Percentiles rank a stretch among this genome's conserved stretches.
Evolutionary conservation across 2,888 invertebrate genomes (phyloP).

Genomic region (Drosophila subquinaria): DNA sequence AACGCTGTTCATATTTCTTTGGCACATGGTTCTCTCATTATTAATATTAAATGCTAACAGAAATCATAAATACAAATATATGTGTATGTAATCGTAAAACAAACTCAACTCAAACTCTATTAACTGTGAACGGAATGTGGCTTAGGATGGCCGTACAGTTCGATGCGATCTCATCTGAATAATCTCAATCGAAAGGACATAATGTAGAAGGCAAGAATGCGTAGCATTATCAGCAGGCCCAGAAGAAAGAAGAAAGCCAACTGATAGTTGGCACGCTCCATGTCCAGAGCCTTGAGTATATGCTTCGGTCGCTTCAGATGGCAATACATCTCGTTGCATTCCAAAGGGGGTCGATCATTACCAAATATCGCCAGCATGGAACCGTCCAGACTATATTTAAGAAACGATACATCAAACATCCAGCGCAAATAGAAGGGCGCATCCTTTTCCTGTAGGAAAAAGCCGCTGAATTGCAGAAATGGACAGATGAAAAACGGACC

Average conservation of each 20-base stretch:
- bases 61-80: slow-evolving; percentile 57
- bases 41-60: slow-evolving; percentile 72
- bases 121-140: slow-evolving; percentile 64
- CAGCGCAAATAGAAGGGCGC: slow-evolving; percentile 92
- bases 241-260: slow-evolving; percentile 89
- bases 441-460: slow-evolving; percentile 94
- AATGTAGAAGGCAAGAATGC: slow-evolving; percentile 89
- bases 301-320: slow-evolving; percentile 90
- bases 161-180: slow-evolving; percentile 78
- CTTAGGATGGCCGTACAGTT: slow-evolving; percentile 5
- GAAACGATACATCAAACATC: slow-evolving; percentile 94
- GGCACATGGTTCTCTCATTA: slow-evolving; percentile 64
- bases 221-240: slow-evolving; percentile 88
- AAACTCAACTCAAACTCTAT: slow-evolving; percentile 18
- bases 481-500: slow-evolving; percentile 95
- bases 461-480: slow-evolving; percentile 96
- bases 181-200: slow-evolving; percentile 89
- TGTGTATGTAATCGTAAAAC: slow-evolving; percentile 20
- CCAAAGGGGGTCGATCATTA: slow-evolving; percentile 90
- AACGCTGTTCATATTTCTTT: slow-evolving; percentile 71
- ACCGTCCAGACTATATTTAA: slow-evolving; percentile 95
- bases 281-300: slow-evolving; percentile 91
- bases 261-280: slow-evolving; percentile 89
- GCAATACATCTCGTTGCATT: slow-evolving; percentile 91
- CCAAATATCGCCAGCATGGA: slow-evolving; percentile 93